phyloP scores from a whole-genome alignment of 2,797 vertebrate species.

The Chaunax sp. region DNA sequence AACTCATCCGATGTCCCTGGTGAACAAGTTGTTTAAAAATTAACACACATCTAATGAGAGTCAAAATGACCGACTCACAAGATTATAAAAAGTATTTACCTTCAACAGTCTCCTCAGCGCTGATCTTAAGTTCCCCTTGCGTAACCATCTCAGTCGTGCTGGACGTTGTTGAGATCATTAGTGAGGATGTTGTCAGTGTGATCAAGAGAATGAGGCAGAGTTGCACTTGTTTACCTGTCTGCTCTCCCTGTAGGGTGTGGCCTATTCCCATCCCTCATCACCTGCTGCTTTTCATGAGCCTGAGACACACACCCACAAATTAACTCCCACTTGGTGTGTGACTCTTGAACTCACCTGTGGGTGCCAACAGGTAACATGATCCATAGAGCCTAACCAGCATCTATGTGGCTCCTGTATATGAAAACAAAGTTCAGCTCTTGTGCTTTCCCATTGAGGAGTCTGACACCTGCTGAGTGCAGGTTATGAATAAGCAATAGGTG shows the following conservation, averaged over 20 bases:
- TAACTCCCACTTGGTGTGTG: conserved; percentile 5
- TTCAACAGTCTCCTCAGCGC: conserved; percentile 45
- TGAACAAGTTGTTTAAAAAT: background rate
- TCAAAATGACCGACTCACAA: background rate
- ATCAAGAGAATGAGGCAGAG: conserved; percentile 8
- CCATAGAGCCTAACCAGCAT: background rate
- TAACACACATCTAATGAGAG: background rate
- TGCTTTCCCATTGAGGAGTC: conserved; percentile 8
- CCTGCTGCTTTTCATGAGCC: conserved; percentile 15
- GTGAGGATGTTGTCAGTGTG: conserved; percentile 1
- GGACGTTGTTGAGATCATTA: conserved; percentile 59
- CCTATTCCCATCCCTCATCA: conserved; percentile 23
- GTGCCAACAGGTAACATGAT: conserved; percentile 42
- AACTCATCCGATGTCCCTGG: background rate
- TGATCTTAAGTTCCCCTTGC: conserved; percentile 68
- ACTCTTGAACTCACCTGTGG: conserved; percentile 7
- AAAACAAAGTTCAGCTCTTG: background rate
- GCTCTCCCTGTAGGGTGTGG: conserved; percentile 49
- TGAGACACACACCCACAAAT: background rate
- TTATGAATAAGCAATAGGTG: conserved; percentile 69
- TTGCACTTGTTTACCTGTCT: conserved; percentile 51
- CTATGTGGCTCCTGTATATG: background rate
- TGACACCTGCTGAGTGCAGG: conserved; percentile 48
- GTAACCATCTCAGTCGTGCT: conserved; percentile 73
- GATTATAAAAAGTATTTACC: conserved; percentile 58